Conservation (phyloP, 2,797 vertebrate species). For the Chaetodon trifasciatus region DNA sequence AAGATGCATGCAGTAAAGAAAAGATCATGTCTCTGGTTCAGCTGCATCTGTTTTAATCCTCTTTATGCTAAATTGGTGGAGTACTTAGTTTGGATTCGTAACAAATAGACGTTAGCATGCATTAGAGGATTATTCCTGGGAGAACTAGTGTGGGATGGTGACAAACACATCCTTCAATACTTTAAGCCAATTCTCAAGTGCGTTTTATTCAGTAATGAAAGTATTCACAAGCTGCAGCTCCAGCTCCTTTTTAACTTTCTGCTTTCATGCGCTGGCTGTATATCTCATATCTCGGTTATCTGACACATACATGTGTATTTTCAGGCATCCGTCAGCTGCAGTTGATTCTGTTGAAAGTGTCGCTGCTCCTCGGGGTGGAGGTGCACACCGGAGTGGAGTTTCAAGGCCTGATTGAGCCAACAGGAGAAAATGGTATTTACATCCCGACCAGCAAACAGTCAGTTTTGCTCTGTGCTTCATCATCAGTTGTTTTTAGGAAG, state of each 20-base stretch:
- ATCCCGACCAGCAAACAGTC: not conserved
- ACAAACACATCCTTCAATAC: not conserved
- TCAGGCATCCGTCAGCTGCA: constrained; percentile 96
- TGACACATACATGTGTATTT: constrained; percentile 33
- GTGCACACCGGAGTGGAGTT: constrained; percentile 90
- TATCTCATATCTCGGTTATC: not conserved
- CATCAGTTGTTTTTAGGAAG: not conserved
- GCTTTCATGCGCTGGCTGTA: constrained; percentile 1
- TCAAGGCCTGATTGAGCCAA: constrained; percentile 84
- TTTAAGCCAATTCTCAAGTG: not conserved
- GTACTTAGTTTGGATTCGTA: not conserved
- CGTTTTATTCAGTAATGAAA: not conserved
- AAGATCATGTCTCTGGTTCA: not conserved
- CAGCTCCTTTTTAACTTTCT: not conserved
- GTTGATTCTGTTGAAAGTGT: constrained; percentile 92
- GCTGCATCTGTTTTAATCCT: not conserved
- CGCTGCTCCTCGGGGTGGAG: constrained; percentile 94
- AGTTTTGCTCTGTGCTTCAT: not conserved
- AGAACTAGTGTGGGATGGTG: not conserved
- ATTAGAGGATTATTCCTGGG: no score
- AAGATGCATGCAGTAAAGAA: no score
- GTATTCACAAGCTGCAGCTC: not conserved
- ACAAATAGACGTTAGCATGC: not conserved
- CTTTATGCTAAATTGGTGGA: not conserved
- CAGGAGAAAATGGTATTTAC: constrained; percentile 68